Conservation (phyloP, 2,888 invertebrate species). For the Bugula neritina region DNA sequence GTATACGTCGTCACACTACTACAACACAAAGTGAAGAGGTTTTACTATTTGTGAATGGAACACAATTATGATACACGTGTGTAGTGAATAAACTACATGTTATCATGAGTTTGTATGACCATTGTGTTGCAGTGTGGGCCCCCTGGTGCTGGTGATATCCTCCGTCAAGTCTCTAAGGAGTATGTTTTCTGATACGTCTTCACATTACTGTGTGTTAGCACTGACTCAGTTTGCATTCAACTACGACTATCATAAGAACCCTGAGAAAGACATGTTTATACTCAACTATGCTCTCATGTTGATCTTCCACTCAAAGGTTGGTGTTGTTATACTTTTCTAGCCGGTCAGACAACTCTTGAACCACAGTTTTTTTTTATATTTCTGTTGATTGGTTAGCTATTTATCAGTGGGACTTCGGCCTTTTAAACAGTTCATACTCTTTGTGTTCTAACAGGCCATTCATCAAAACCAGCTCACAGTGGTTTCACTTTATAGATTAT, state of each 20-base stretch:
- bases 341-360: too few relatives aligned
- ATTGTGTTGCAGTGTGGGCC: slow-evolving; percentile 61
- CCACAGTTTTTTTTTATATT: too few relatives aligned
- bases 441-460: too few relatives aligned
- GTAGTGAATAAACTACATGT: too few relatives aligned
- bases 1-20: too few relatives aligned
- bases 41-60: too few relatives aligned
- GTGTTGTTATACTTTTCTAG: too few relatives aligned
- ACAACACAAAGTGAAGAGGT: too few relatives aligned
- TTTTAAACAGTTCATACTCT: too few relatives aligned
- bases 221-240: slow-evolving; percentile 85
- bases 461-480: too few relatives aligned
- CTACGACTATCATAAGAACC: slow-evolving; percentile 67
- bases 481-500: too few relatives aligned
- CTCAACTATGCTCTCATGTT: slow-evolving; percentile 87
- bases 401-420: not conserved
- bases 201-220: slow-evolving; percentile 81
- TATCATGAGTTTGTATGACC: not conserved
- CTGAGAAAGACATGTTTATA: slow-evolving; percentile 71
- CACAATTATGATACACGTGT: too few relatives aligned
- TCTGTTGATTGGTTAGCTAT: not conserved
- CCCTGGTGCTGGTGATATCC: slow-evolving; percentile 77
- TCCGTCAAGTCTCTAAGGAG: slow-evolving; percentile 77
- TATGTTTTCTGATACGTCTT: slow-evolving; percentile 83
- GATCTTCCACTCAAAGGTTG: slow-evolving; percentile 76